Evolutionary conservation across 2,797 vertebrate species (phyloP), one percentile per base, ranked within the genome.

Genomic region (Bucorvus abyssinicus): DNA sequence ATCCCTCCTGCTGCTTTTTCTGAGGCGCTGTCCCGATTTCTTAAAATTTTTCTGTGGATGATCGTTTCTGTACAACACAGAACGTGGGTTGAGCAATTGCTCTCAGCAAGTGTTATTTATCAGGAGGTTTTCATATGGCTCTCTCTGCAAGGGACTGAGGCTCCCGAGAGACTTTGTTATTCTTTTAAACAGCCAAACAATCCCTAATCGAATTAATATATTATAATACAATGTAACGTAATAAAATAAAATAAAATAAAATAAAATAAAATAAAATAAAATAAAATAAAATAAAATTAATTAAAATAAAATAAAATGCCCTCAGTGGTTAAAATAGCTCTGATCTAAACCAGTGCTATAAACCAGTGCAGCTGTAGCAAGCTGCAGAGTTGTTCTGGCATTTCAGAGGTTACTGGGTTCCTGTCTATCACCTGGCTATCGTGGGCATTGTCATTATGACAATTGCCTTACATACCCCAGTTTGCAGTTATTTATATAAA

Each of bases 101-200:
- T 95, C 67, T 82, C 70, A 82, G 75, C 91, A 94, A 93, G 93
- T 96, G 94, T 85, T 95, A 89, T 89, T 95, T 94, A 95, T 92
- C 94, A 93, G 83, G 67, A 86, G 64, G 56, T 84, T 89, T 94
- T 94, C 82, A 78, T 80, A 61, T 6, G 15, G 9, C 9, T 61
- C 29, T 45, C 59, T 92, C 78, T 65, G 61, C 53, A 85, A 93
- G 81, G 30, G 53, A 82, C 38, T 0, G 3, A 83, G 53, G 60
- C 50, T 92, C 68, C 78, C 81, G 42, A 3, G 5, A 89, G 70
- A 78, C 68, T 92, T 95, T 83, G 27, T 85, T 95, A 70, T 80
- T 52, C 68, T 92, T 93, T 87, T 83, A 77, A 93, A 42, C 27
- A 77, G n/a, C 42, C 50, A 69, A 89, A 84, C 12, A 78, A 83